These are phyloP conservation scores for Cottus gobio DNA, from an alignment of 2,113 vertebrate genomes.

Conservation along the genomic window DNA sequence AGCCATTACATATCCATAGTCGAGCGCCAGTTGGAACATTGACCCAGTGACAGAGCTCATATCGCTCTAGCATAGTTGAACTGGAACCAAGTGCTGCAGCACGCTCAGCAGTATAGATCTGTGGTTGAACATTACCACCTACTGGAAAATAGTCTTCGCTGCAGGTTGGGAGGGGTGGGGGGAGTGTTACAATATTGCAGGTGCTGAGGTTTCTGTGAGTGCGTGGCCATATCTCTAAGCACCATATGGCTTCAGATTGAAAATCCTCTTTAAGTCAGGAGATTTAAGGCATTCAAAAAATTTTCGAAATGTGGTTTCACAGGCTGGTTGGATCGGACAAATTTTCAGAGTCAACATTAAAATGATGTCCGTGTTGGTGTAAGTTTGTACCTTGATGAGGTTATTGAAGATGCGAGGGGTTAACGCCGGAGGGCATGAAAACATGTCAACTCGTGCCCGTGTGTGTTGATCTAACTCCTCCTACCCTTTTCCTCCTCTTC, in stretches of 20 bases:
- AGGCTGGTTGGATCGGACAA: neutral
- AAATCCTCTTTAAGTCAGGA: neutral
- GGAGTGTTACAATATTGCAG: neutral
- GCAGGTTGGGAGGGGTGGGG: neutral
- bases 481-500: slow-evolving; percentile 26
- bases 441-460: neutral
- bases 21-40: slow-evolving; percentile 41
- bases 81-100: neutral
- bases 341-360: neutral
- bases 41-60: slow-evolving; percentile 21
- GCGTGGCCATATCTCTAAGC: neutral
- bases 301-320: neutral
- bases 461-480: neutral
- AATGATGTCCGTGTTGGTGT: neutral
- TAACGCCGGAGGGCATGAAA: neutral
- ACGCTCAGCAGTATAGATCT: neutral
- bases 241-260: neutral
- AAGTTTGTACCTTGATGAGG: neutral
- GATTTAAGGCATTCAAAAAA: neutral
- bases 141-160: slow-evolving; percentile 30
- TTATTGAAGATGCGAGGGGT: neutral
- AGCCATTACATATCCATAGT: slow-evolving; percentile 50
- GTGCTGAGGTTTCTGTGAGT: slow-evolving; percentile 14
- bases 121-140: slow-evolving; percentile 62
- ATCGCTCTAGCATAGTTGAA: slow-evolving; percentile 6